Percentiles rank a stretch among this genome's conserved stretches.
Conservation (phyloP, 2,797 vertebrate species). For the Holocentrus rufus region DNA sequence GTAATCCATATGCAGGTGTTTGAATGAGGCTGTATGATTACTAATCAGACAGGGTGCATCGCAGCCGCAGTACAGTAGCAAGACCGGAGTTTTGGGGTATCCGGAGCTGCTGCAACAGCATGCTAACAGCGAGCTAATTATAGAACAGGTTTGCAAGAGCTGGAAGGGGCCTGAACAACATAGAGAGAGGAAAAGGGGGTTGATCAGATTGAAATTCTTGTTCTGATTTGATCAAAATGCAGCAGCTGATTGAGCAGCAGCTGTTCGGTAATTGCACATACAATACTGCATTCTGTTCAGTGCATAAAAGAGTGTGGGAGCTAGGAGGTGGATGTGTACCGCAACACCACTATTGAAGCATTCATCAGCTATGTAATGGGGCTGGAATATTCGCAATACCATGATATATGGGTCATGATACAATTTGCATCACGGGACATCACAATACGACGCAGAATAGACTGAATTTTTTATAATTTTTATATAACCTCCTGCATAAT, state of each 20-base stretch:
- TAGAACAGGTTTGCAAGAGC: background rate
- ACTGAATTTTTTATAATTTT: too few relatives aligned
- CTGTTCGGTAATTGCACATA: constrained; percentile 32
- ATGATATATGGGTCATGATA: too few relatives aligned
- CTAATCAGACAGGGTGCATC: background rate
- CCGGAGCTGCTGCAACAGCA: background rate
- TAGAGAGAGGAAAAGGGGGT: background rate
- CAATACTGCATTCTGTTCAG: constrained; percentile 8
- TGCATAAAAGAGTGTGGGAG: constrained; percentile 1
- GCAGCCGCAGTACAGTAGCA: constrained; percentile 1
- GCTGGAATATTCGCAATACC: too few relatives aligned
- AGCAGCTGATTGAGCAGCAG: constrained; percentile 47
- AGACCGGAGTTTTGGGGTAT: background rate
- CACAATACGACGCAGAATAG: too few relatives aligned
- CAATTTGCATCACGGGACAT: too few relatives aligned
- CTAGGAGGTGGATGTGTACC: constrained; percentile 1
- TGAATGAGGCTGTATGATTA: constrained; percentile 8
- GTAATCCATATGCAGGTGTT: constrained; percentile 35
- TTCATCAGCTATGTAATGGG: too few relatives aligned
- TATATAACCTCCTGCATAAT: too few relatives aligned
- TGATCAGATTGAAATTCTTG: constrained; percentile 1
- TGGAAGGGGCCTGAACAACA: constrained; percentile 6
- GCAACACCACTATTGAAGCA: too few relatives aligned
- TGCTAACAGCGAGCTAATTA: background rate
- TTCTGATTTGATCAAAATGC: constrained; percentile 27